Percentiles rank a stretch among this genome's conserved stretches.
Evolutionary conservation across 2,113 vertebrate species (phyloP).

Genomic region (Anguilla japonica): DNA sequence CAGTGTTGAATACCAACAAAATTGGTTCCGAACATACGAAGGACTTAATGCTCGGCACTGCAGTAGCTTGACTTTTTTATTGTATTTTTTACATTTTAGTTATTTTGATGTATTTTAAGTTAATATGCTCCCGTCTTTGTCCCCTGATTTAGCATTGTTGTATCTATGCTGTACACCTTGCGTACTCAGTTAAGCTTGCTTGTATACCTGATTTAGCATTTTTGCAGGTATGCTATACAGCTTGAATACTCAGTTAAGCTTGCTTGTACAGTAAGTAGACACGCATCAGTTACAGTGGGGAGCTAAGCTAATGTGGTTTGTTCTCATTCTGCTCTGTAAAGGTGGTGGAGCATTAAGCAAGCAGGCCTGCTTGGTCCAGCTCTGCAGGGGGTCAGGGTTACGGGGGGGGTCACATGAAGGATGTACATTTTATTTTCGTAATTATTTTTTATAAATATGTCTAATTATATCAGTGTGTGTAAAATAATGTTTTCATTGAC

Average conservation of each 20-base stretch:
- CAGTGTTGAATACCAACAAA: not conserved
- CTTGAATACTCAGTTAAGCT: not conserved
- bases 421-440: slow-evolving; percentile 20
- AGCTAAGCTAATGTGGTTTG: not conserved
- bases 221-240: no score
- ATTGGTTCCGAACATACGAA: not conserved
- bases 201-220: no score
- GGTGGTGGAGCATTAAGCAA: not conserved
- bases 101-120: not conserved
- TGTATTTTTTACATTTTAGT: not conserved
- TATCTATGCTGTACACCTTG: no score
- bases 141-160: not conserved
- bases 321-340: not conserved
- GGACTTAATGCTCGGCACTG: not conserved
- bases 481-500: slow-evolving; percentile 26
- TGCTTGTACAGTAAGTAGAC: not conserved
- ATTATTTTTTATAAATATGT: slow-evolving; percentile 28
- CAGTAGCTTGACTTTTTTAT: not conserved
- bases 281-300: not conserved
- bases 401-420: slow-evolving; percentile 6
- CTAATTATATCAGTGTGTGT: slow-evolving; percentile 11
- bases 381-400: not conserved
- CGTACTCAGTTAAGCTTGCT: not conserved
- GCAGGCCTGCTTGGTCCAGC: not conserved
- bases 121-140: not conserved